Evolutionary conservation across 2,888 invertebrate genomes (phyloP).

Genomic region (Drosophila demipolita): DNA sequence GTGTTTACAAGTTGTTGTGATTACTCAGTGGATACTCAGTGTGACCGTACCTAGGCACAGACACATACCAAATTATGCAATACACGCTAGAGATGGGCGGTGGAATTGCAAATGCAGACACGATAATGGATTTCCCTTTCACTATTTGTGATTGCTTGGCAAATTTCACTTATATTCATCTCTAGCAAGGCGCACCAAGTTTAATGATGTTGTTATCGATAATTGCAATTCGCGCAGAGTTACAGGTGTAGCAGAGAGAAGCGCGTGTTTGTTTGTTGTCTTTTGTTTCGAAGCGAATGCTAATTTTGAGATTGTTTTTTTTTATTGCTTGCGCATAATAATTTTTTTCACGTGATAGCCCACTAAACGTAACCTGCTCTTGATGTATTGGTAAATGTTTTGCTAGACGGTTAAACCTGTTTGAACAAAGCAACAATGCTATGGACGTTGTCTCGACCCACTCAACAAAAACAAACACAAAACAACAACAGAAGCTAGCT

Average conservation of each 20-base stretch:
- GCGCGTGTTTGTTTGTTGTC: constrained; percentile 38
- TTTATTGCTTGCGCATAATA: constrained; percentile 40
- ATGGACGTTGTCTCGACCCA: constrained; percentile 50
- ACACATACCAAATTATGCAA: constrained; percentile 12
- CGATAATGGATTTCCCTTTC: neutral
- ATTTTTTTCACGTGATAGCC: constrained; percentile 69
- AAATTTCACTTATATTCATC: neutral
- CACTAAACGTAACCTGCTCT: constrained; percentile 56
- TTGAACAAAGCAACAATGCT: constrained; percentile 63
- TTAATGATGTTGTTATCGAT: constrained; percentile 36
- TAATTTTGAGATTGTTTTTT: constrained; percentile 48
- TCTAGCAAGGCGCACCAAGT: neutral
- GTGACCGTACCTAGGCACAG: constrained; percentile 33
- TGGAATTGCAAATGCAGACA: neutral
- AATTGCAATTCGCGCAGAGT: constrained; percentile 30
- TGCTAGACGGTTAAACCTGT: constrained; percentile 66
- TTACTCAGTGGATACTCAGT: constrained; percentile 8
- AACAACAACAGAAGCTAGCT: constrained; percentile 19
- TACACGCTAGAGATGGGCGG: constrained; percentile 26
- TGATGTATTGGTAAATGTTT: constrained; percentile 47
- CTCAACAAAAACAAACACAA: constrained; percentile 46
- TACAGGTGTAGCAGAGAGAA: constrained; percentile 22
- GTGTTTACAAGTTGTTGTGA: constrained; percentile 56
- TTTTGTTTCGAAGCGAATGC: constrained; percentile 38
- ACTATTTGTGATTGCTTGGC: neutral